These are phyloP conservation scores for Spilosoma lubricipeda DNA, from an alignment of 2,888 invertebrate species.

Conservation along the genomic window DNA sequence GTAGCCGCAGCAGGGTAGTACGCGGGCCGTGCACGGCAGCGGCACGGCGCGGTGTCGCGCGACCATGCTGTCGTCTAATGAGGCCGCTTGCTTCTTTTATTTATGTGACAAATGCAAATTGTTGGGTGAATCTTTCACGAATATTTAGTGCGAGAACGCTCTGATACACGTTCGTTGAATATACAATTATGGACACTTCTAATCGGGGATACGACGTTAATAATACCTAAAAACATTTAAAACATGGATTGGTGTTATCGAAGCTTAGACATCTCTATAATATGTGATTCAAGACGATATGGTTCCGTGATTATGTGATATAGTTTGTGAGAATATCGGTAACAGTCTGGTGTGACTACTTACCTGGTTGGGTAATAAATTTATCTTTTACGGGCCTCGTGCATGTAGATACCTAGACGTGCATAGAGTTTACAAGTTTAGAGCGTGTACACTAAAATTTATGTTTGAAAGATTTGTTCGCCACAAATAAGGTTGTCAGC, in stretches of 20 bases:
- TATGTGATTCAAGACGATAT: conserved; percentile 41
- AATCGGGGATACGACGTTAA: conserved; percentile 58
- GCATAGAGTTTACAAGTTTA: conserved; percentile 83
- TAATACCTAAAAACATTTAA: conserved; percentile 65
- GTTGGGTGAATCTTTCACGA: conserved; percentile 74
- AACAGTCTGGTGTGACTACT: conserved; percentile 54
- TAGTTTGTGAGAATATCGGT: conserved; percentile 61
- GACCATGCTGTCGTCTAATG: conserved; percentile 72
- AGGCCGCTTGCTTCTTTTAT: conserved; percentile 80
- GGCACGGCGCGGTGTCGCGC: conserved; percentile 41
- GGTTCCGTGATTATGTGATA: conserved; percentile 55
- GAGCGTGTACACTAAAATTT: conserved; percentile 84
- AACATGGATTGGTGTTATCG: conserved; percentile 54
- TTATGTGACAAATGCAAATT: conserved; percentile 83
- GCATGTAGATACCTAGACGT: conserved; percentile 68
- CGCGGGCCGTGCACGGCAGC: conserved; percentile 42
- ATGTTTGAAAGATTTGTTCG: conserved; percentile 85
- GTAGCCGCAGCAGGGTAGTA: conserved; percentile 51
- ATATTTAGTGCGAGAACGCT: conserved; percentile 72
- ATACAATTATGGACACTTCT: conserved; percentile 72
- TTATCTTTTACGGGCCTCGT: conserved; percentile 71
- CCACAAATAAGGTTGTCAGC: conserved; percentile 87
- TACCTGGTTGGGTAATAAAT: conserved; percentile 63
- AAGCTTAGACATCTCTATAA: conserved; percentile 52
- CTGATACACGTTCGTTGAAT: conserved; percentile 68